Evolutionary conservation across 2,797 vertebrate species (phyloP).

Genomic region (Betta splendens): DNA sequence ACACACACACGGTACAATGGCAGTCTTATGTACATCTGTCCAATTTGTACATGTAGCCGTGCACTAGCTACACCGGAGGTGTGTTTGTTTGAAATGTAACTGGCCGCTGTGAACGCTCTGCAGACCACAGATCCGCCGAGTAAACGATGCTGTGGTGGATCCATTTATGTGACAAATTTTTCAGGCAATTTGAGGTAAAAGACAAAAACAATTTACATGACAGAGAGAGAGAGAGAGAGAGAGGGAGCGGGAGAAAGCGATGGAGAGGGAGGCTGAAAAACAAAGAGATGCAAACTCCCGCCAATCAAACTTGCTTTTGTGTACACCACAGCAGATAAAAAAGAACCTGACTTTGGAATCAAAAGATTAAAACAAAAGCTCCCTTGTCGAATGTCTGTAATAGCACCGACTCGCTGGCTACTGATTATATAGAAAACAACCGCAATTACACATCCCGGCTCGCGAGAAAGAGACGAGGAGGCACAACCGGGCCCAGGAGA

Average conservation of each 20-base stretch:
- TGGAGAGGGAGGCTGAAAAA: not conserved
- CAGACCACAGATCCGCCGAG: constrained; percentile 58
- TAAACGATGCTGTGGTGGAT: constrained; percentile 55
- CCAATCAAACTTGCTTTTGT: constrained; percentile 81
- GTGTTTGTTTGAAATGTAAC: constrained; percentile 74
- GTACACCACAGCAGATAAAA: constrained; percentile 72
- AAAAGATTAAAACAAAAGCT: constrained; percentile 82
- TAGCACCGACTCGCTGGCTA: constrained; percentile 65
- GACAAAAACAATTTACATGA: constrained; percentile 81
- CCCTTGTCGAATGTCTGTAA: constrained; percentile 68
- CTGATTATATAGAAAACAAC: constrained; percentile 79
- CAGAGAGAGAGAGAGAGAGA: constrained; percentile 50
- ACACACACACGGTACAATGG: constrained; percentile 41
- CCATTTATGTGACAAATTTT: constrained; percentile 82
- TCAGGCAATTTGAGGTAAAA: constrained; percentile 79
- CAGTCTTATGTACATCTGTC: constrained; percentile 64
- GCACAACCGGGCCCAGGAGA: constrained; percentile 73
- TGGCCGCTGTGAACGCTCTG: constrained; percentile 47
- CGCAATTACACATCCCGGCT: constrained; percentile 77
- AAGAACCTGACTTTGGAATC: constrained; percentile 78
- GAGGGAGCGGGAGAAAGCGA: not conserved
- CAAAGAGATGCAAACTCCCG: constrained; percentile 69
- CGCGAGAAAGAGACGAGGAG: constrained; percentile 62
- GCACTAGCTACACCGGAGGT: constrained; percentile 45
- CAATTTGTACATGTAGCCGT: constrained; percentile 59